Evolutionary conservation across 2,797 vertebrate species (phyloP), one percentile per base, ranked within the genome.

Genomic region (Danio aesculapii): DNA sequence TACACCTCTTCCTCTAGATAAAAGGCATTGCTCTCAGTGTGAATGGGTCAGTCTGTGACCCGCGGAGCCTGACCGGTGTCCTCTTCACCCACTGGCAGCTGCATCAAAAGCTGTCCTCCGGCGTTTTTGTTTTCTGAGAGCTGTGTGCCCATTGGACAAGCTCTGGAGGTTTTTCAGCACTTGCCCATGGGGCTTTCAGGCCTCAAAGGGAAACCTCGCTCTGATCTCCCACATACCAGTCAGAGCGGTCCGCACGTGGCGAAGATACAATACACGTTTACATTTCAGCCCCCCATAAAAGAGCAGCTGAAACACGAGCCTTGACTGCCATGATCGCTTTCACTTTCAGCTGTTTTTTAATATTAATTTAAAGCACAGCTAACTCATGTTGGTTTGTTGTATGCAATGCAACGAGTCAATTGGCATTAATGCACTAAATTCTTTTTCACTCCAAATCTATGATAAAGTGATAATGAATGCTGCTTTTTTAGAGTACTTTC

Each of bases 31-130:
- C 75, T 72, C 70, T 83, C 70, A 84, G 75, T 82, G 52, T 71
- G 80, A 82, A 75, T 19, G 62, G 78, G 77, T 79, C 77, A 83
- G 55, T 76, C 41, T 13, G 46, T 85, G 80, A 88, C 79, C 79
- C 50, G 13, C 7, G 43, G 66, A 62, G 81, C 79, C 81, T 81
- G 83, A 80, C 81, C 81, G 30, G 19, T 64, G 30, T 81, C 50
- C 83, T 77, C 80, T 63, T 44, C 43, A 21, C 49, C 67, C 49
- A 78, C 57, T 58, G 69, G 81, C 77, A 81, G 62, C 72, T 71
- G 76, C 59, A 79, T 81, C 47, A 61, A 82, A 82, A 83, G 73
- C 41, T 30, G 79, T 30, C n/a, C 81, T 17, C 44, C 55, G 47
- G 7, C 0, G 41, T 70, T 79, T 81, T 84, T 87, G 79, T 82